Conservation (phyloP, 2,113 vertebrate species). For the Tichodroma muraria region DNA sequence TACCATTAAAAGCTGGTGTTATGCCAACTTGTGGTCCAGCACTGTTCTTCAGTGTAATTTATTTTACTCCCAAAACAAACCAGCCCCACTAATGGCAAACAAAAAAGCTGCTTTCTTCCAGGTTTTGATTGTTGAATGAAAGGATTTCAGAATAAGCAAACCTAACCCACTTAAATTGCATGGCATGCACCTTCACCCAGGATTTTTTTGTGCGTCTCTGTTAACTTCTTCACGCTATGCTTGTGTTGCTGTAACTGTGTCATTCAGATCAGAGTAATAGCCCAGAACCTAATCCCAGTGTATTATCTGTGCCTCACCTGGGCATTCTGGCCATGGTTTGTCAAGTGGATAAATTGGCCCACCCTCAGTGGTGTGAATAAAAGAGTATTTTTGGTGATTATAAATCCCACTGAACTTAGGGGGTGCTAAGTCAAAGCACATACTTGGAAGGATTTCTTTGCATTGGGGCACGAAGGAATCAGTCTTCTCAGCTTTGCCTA, state of each 20-base stretch:
- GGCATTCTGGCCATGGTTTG: background rate
- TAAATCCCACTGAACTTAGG: background rate
- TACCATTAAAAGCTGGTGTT: conserved; percentile 30
- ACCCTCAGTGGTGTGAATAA: background rate
- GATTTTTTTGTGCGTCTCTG: background rate
- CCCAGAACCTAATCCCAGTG: background rate
- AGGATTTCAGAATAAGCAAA: background rate
- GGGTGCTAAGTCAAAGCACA: background rate
- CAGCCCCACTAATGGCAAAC: background rate
- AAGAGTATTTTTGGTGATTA: background rate
- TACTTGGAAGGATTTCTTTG: background rate
- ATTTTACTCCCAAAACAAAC: conserved; percentile 40
- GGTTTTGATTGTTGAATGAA: conserved; percentile 21
- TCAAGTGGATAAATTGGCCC: background rate
- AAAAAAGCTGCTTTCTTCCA: background rate
- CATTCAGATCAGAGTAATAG: background rate
- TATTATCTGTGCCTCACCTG: background rate
- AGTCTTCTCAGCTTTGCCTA: background rate
- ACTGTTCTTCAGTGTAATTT: conserved; percentile 28
- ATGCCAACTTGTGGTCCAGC: conserved; percentile 1
- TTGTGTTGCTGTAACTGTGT: background rate
- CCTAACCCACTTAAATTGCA: background rate
- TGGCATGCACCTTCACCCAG: background rate
- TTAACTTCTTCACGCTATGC: background rate
- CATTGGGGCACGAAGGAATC: background rate